phyloP scores from a whole-genome alignment of 2,888 invertebrate species.

The Hanleya hanleyi region DNA sequence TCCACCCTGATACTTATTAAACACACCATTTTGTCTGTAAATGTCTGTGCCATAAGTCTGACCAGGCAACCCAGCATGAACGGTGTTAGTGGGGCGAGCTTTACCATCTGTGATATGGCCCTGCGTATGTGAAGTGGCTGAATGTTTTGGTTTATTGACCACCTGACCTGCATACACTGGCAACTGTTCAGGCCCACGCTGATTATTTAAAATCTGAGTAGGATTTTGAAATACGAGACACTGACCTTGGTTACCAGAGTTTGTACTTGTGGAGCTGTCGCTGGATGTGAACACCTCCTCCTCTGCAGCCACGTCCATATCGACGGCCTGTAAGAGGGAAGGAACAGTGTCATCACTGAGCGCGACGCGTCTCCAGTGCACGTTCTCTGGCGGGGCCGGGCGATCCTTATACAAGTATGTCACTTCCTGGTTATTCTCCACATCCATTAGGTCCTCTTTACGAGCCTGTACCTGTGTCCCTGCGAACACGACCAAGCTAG shows the following conservation, averaged over 20 bases:
- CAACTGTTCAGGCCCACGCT: too few species aligned
- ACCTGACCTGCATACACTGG: too few species aligned
- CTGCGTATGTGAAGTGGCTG: too few species aligned
- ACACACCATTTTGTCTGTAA: too few species aligned
- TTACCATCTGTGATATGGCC: too few species aligned
- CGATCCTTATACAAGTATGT: slow-evolving; percentile 24
- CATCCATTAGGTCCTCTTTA: neutral
- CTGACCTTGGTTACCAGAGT: neutral
- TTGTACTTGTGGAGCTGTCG: neutral
- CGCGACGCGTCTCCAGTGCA: slow-evolving; percentile 40
- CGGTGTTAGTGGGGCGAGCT: too few species aligned
- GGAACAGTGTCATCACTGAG: slow-evolving; percentile 23
- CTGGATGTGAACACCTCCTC: slow-evolving; percentile 14
- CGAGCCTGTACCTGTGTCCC: neutral
- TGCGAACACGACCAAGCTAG: neutral
- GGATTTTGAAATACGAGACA: neutral
- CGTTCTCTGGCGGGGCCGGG: slow-evolving; percentile 36
- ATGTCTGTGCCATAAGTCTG: too few species aligned
- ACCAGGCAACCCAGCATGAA: too few species aligned
- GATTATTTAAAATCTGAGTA: neutral
- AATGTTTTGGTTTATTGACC: too few species aligned
- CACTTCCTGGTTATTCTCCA: neutral
- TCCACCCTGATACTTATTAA: too few species aligned
- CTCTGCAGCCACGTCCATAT: slow-evolving; percentile 25
- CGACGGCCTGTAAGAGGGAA: slow-evolving; percentile 13